Evolutionary conservation across 1,140 invertebrate species (phyloP).

Genomic region (Cotesia typhae): DNA sequence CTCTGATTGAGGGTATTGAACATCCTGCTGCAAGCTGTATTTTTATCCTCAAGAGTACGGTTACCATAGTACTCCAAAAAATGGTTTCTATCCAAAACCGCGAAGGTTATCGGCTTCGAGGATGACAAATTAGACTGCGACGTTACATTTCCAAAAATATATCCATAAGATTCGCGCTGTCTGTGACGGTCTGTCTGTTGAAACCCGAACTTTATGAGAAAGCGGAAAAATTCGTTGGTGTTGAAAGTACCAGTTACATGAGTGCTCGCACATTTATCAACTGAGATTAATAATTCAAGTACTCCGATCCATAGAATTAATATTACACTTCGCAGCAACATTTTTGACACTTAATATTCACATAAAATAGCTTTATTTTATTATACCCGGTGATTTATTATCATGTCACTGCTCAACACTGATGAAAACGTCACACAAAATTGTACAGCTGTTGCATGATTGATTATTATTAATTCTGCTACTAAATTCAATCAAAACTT

Average conservation of each 20-base stretch:
- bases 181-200: conserved; percentile 92
- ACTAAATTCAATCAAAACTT: no score
- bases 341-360: background rate
- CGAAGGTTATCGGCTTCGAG: conserved; percentile 79
- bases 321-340: conserved; percentile 4
- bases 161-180: conserved; percentile 85
- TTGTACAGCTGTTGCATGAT: no score
- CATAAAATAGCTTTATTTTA: no score
- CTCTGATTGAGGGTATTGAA: conserved; percentile 83
- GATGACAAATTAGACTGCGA: conserved; percentile 68
- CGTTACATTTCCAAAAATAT: conserved; percentile 94
- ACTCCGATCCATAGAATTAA: conserved; percentile 8
- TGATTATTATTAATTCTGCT: no score
- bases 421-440: no score
- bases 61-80: conserved; percentile 91
- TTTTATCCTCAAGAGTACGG: conserved; percentile 70
- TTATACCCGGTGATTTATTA: no score
- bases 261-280: conserved; percentile 49
- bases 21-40: conserved; percentile 81
- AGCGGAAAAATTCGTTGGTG: conserved; percentile 84
- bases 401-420: no score
- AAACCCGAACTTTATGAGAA: conserved; percentile 94
- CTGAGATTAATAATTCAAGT: background rate
- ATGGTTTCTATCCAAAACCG: conserved; percentile 85
- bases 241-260: conserved; percentile 74